Evolutionary conservation across 2,888 invertebrate species (phyloP).

Genomic region (Creontiades dilutus): DNA sequence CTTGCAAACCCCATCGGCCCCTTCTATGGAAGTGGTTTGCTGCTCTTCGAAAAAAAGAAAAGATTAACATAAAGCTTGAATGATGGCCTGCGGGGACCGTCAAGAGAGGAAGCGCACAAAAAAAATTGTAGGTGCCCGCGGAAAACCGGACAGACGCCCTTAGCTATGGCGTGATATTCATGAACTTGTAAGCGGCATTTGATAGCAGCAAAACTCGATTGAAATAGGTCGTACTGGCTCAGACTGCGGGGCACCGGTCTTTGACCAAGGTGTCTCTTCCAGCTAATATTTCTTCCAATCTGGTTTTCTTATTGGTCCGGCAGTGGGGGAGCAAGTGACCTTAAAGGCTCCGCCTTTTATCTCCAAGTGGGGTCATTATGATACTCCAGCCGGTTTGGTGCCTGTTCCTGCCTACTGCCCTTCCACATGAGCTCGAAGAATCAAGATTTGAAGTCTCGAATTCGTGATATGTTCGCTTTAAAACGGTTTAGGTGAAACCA

Average conservation of each 20-base stretch:
- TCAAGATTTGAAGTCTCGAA: background rate
- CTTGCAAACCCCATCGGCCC: background rate
- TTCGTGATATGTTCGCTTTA: background rate
- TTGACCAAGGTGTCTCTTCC: slow-evolving; percentile 40
- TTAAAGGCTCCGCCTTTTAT: slow-evolving; percentile 51
- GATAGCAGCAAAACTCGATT: slow-evolving; percentile 11
- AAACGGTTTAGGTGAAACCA: background rate
- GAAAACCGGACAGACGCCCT: slow-evolving; percentile 15
- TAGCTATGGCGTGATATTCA: slow-evolving; percentile 8
- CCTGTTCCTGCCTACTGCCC: background rate
- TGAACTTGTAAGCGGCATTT: slow-evolving; percentile 40
- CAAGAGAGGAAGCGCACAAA: slow-evolving; percentile 14
- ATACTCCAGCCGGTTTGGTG: slow-evolving; percentile 42
- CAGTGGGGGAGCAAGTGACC: slow-evolving; percentile 55
- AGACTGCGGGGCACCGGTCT: slow-evolving; percentile 61
- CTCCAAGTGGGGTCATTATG: slow-evolving; percentile 43
- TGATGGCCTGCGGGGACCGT: slow-evolving; percentile 17
- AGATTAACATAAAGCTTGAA: slow-evolving; percentile 45
- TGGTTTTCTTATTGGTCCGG: slow-evolving; percentile 30
- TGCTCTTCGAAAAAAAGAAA: background rate
- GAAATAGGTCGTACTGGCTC: slow-evolving; percentile 42
- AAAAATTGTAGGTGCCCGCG: slow-evolving; percentile 34
- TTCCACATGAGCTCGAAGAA: background rate
- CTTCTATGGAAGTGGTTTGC: slow-evolving; percentile 10
- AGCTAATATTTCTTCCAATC: slow-evolving; percentile 52